Evolutionary conservation across 2,888 invertebrate genomes (phyloP).

Genomic region (Apamea epomidion): DNA sequence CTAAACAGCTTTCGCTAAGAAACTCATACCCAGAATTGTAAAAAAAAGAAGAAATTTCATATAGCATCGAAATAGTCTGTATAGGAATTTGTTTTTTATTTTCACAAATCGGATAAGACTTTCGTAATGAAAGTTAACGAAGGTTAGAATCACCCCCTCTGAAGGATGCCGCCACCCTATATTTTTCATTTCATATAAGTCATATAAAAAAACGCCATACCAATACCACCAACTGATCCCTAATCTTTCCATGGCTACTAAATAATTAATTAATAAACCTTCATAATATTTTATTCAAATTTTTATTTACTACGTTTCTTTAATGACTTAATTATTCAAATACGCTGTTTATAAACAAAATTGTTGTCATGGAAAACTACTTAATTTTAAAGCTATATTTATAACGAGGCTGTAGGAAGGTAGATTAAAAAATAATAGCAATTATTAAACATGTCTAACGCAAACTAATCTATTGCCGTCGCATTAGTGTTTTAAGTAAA

Average conservation of each 20-base stretch:
- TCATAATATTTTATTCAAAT: not conserved
- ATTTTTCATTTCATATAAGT: not conserved
- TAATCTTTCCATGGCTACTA: not conserved
- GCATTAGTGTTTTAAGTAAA: not conserved
- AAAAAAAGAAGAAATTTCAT: no score
- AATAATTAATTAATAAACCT: not conserved
- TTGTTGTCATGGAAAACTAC: constrained; percentile 28
- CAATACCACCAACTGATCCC: not conserved
- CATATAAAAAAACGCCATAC: not conserved
- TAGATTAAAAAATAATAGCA: not conserved
- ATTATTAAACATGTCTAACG: not conserved
- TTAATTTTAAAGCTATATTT: constrained; percentile 7
- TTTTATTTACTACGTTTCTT: not conserved
- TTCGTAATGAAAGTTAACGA: no score
- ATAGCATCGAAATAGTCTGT: no score
- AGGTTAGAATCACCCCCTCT: no score
- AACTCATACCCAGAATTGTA: no score
- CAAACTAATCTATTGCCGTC: not conserved
- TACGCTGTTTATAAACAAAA: not conserved
- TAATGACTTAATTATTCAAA: constrained; percentile 13
- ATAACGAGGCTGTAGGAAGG: not conserved
- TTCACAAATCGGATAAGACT: no score
- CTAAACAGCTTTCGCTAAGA: no score
- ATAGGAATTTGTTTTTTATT: no score
- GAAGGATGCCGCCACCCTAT: no score